A percentile compares a stretch with the other conserved stretches of the same genome.
Conservation (phyloP, 1,140 invertebrate genomes). For the Aricia agestis region DNA sequence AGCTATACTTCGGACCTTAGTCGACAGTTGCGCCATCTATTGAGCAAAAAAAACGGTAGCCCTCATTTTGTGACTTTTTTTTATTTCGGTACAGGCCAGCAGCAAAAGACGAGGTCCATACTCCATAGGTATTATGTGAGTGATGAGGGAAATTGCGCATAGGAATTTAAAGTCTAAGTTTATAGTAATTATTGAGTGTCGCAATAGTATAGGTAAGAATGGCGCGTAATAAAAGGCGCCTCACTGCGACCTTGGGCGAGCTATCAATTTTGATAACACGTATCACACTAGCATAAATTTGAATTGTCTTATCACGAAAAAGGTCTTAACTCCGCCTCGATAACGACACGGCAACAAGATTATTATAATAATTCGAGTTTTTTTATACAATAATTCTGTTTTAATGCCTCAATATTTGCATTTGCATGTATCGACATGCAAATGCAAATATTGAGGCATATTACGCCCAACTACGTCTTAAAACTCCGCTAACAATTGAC, state of each 20-base stretch:
- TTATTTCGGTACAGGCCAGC: neutral
- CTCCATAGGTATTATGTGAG: neutral
- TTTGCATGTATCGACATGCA: too few relatives aligned
- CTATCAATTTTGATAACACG: slow-evolving; percentile 67
- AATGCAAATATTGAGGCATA: too few relatives aligned
- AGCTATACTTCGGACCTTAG: too few relatives aligned
- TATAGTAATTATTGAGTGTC: neutral
- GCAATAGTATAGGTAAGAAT: slow-evolving; percentile 7
- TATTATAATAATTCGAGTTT: slow-evolving; percentile 26
- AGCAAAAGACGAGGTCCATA: neutral
- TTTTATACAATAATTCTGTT: slow-evolving; percentile 22
- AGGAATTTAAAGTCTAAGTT: neutral
- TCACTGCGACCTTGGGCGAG: slow-evolving; percentile 49
- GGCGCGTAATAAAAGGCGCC: slow-evolving; percentile 28
- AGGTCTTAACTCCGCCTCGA: slow-evolving; percentile 51
- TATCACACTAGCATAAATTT: slow-evolving; percentile 72
- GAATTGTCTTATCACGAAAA: slow-evolving; percentile 69
- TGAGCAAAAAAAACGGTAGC: too few relatives aligned
- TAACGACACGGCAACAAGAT: slow-evolving; percentile 64
- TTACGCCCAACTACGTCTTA: neutral
- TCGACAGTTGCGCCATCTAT: too few relatives aligned
- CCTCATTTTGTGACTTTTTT: neutral
- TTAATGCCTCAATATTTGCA: neutral
- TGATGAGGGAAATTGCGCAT: neutral
- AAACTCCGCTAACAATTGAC: neutral